Evolutionary conservation across 2,113 vertebrate species (phyloP).

Genomic region (Gavialis gangeticus): DNA sequence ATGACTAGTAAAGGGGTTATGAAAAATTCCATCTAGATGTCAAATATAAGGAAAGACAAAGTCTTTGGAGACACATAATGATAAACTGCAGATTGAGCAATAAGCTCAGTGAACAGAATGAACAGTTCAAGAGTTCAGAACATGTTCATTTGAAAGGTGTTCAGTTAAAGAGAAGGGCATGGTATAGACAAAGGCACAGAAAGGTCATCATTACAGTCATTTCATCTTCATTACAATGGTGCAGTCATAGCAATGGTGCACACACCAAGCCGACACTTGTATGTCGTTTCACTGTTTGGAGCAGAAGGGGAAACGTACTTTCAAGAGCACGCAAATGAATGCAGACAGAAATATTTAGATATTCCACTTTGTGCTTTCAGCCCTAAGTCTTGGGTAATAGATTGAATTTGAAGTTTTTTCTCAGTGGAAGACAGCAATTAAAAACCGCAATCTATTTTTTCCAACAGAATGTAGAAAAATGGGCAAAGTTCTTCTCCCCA

Average conservation of each 20-base stretch:
- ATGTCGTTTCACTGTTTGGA: background rate
- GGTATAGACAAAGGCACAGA: constrained; percentile 80
- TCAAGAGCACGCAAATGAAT: background rate
- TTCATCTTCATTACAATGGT: constrained; percentile 80
- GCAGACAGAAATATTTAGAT: background rate
- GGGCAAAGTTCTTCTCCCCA: constrained; percentile 53
- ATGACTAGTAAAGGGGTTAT: constrained; percentile 80
- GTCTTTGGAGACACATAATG: constrained; percentile 80
- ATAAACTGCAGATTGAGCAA: constrained; percentile 80
- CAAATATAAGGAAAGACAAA: constrained; percentile 74
- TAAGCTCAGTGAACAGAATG: constrained; percentile 73
- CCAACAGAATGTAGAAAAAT: constrained; percentile 35
- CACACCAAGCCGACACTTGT: background rate
- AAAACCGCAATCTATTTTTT: constrained; percentile 50
- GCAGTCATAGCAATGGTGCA: constrained; percentile 44
- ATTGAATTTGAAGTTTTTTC: background rate
- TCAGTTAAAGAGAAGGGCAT: constrained; percentile 80
- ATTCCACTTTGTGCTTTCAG: background rate
- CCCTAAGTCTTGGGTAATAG: background rate
- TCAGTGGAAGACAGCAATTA: constrained; percentile 54
- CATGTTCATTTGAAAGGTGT: constrained; percentile 78
- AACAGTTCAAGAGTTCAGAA: constrained; percentile 84
- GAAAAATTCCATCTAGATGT: constrained; percentile 80
- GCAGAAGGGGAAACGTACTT: background rate
- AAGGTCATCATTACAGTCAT: constrained; percentile 78